Evolutionary conservation across 1,140 invertebrate species (phyloP).

Genomic region (Aphis gossypii): DNA sequence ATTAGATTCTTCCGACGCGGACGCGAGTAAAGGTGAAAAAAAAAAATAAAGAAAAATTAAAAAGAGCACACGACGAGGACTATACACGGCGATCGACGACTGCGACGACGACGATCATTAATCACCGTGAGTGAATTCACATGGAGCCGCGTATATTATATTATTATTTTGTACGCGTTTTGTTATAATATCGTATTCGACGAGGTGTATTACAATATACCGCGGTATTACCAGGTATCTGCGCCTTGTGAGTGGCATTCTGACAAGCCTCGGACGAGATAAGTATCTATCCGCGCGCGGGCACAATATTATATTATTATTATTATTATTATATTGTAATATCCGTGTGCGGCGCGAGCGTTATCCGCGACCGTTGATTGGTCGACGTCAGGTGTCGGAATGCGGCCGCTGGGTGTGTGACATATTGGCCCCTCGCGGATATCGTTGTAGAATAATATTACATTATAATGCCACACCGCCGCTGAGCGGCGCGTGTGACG

Average conservation of each 20-base stretch:
- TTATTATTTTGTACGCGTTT: background rate
- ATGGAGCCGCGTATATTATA: background rate
- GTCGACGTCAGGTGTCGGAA: slow-evolving; percentile 56
- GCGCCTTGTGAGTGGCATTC: slow-evolving; percentile 49
- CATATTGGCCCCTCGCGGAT: slow-evolving; percentile 34
- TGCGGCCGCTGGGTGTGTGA: slow-evolving; percentile 55
- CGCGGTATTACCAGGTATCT: background rate
- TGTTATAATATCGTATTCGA: background rate
- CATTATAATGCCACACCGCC: background rate
- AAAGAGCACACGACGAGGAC: background rate
- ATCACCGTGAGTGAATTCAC: slow-evolving; percentile 34
- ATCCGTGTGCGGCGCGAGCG: background rate
- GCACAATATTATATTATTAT: background rate
- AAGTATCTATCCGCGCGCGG: slow-evolving; percentile 44
- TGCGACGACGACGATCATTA: slow-evolving; percentile 42
- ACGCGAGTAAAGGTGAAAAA: background rate
- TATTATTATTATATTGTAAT: background rate
- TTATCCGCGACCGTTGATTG: slow-evolving; percentile 54
- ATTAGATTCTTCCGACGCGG: background rate
- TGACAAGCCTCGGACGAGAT: slow-evolving; percentile 56
- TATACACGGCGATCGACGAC: background rate
- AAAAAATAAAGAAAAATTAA: slow-evolving; percentile 6
- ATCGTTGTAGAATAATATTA: background rate
- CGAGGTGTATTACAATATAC: background rate
- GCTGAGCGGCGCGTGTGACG: background rate